Evolutionary conservation across 1,140 invertebrate genomes (phyloP).

Genomic region (Linepithema humile): DNA sequence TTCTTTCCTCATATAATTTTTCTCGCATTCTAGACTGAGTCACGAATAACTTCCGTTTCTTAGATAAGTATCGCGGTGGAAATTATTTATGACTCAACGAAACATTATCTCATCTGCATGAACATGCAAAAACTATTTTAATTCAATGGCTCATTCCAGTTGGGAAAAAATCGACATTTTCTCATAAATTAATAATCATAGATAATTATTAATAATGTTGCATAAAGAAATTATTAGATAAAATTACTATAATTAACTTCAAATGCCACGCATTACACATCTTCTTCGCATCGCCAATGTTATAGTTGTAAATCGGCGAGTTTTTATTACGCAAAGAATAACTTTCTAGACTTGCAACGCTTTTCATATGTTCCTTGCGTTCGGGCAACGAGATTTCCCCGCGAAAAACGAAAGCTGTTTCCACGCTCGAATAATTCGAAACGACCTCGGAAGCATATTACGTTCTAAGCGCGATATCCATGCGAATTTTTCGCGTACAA

Average conservation of each 20-base stretch:
- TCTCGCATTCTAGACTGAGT: no score
- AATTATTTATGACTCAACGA: no score
- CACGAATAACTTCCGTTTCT: no score
- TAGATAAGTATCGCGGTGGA: no score
- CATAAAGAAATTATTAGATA: not conserved
- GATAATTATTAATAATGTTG: not conserved
- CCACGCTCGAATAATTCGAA: slow-evolving; percentile 25
- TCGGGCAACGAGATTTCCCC: slow-evolving; percentile 69
- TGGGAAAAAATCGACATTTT: not conserved
- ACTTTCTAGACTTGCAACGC: slow-evolving; percentile 56
- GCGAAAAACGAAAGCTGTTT: slow-evolving; percentile 74
- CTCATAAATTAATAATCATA: not conserved
- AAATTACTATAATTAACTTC: not conserved
- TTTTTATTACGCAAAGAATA: slow-evolving; percentile 46
- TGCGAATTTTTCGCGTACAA: not conserved
- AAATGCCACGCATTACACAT: not conserved
- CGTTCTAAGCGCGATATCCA: slow-evolving; percentile 14
- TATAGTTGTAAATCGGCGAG: not conserved
- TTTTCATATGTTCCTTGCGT: slow-evolving; percentile 56
- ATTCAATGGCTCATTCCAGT: not conserved
- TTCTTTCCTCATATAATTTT: not conserved
- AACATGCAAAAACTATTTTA: not conserved
- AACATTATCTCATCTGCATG: no score
- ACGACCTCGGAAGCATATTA: not conserved
- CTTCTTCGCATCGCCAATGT: not conserved